Evolutionary conservation across 2,113 vertebrate genomes (phyloP).

Genomic region (Azemiops feae): DNA sequence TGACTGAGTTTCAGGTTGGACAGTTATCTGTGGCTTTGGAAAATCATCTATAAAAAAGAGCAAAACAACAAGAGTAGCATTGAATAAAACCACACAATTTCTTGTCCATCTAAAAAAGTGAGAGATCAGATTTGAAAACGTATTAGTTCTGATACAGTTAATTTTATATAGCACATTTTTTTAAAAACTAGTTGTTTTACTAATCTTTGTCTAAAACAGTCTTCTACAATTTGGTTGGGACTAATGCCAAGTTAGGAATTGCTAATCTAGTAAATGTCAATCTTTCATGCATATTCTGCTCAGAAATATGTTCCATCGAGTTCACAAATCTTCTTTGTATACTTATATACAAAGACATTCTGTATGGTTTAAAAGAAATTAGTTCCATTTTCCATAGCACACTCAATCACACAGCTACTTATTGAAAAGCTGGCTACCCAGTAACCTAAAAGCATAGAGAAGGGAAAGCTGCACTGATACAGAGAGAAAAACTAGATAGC

Average conservation of each 20-base stretch:
- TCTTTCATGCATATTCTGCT: not conserved
- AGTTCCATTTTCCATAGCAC: not conserved
- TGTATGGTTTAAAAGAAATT: not conserved
- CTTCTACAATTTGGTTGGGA: not conserved
- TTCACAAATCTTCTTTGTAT: not conserved
- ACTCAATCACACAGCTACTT: not conserved
- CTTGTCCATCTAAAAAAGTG: not conserved
- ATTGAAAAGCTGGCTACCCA: not conserved
- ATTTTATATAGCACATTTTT: constrained; percentile 19
- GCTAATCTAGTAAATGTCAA: no score
- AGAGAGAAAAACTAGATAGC: not conserved
- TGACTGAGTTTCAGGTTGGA: constrained; percentile 93
- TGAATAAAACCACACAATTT: not conserved
- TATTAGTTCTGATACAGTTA: constrained; percentile 21
- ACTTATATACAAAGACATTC: not conserved
- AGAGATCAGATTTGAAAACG: not conserved
- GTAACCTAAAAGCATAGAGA: not conserved
- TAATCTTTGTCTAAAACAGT: not conserved
- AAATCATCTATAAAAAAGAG: constrained; percentile 84
- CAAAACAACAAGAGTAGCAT: not conserved
- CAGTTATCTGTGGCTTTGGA: constrained; percentile 95
- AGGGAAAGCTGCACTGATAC: not conserved
- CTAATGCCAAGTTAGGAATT: not conserved
- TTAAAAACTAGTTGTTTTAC: not conserved
- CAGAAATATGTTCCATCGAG: not conserved